Conservation (phyloP, 2,797 vertebrate species). For the Zenarchopterus dispar region DNA sequence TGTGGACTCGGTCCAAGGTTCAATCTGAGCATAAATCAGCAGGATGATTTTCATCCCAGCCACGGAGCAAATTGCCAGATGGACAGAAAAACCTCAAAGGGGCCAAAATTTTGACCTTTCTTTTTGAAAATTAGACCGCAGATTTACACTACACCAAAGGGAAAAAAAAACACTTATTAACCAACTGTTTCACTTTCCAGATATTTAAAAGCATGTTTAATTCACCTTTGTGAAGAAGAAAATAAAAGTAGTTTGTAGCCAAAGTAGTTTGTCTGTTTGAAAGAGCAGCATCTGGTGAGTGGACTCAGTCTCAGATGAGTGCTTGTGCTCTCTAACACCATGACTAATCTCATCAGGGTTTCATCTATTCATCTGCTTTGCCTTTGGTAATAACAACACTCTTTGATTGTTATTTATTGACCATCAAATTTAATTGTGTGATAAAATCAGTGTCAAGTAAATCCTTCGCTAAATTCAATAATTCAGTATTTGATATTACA, state of each 20-base stretch:
- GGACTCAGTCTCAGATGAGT: neutral
- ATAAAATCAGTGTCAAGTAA: neutral
- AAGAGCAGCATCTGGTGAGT: neutral
- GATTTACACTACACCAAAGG: conserved; percentile 2
- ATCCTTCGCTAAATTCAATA: neutral
- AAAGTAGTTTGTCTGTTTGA: neutral
- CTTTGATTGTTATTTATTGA: neutral
- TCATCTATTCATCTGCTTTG: neutral
- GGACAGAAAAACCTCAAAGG: conserved; percentile 3
- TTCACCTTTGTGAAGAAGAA: too few relatives aligned
- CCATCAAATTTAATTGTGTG: neutral
- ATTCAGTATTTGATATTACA: neutral
- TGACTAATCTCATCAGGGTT: neutral
- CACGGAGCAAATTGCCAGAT: conserved; percentile 9
- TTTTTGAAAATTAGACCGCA: conserved; percentile 12
- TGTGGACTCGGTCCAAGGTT: conserved; percentile 3
- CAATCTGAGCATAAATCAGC: conserved; percentile 20
- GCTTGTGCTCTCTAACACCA: neutral
- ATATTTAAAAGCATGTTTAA: neutral
- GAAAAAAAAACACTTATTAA: neutral
- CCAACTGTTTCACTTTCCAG: neutral
- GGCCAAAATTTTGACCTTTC: conserved; percentile 5
- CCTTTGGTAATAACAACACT: neutral
- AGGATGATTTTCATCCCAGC: neutral
- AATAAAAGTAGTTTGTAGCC: too few relatives aligned